Percentiles rank a stretch among this genome's conserved stretches.
Conservation (phyloP, 2,113 vertebrate species). For the Hippocampus abdominalis region DNA sequence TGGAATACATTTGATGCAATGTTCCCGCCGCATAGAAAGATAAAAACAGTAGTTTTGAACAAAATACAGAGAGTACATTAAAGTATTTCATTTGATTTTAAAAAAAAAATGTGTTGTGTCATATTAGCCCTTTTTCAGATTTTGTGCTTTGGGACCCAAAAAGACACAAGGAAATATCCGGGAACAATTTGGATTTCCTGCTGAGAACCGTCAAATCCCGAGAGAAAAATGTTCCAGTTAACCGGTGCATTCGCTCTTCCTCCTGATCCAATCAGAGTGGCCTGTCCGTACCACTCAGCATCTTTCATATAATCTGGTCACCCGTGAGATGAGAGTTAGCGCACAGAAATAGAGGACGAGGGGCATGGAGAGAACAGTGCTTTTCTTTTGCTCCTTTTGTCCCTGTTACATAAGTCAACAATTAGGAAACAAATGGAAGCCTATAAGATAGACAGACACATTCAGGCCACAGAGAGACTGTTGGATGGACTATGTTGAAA, state of each 20-base stretch:
- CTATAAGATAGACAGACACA: neutral
- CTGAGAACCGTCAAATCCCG: neutral
- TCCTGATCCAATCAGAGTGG: conserved; percentile 18
- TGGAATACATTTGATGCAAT: neutral
- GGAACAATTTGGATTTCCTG: neutral
- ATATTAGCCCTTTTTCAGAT: neutral
- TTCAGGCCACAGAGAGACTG: too few species aligned
- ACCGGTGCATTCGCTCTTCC: neutral
- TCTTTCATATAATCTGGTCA: conserved; percentile 28
- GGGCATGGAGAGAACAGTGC: conserved; percentile 4
- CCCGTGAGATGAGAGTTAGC: conserved; percentile 11
- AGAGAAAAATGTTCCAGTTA: conserved; percentile 1
- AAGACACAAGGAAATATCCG: neutral
- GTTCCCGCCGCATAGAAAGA: too few species aligned
- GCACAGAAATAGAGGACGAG: neutral
- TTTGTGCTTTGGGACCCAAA: neutral
- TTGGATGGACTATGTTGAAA: neutral
- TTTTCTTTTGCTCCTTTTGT: conserved; percentile 18
- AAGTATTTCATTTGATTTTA: too few species aligned
- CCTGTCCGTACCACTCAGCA: neutral
- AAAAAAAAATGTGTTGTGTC: neutral
- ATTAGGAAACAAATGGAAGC: neutral
- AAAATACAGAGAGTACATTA: too few species aligned
- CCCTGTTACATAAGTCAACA: conserved; percentile 17
- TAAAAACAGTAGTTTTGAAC: too few species aligned